phyloP scores from a whole-genome alignment of 2,113 vertebrate genomes.

The Trochalopteron elliotii region DNA sequence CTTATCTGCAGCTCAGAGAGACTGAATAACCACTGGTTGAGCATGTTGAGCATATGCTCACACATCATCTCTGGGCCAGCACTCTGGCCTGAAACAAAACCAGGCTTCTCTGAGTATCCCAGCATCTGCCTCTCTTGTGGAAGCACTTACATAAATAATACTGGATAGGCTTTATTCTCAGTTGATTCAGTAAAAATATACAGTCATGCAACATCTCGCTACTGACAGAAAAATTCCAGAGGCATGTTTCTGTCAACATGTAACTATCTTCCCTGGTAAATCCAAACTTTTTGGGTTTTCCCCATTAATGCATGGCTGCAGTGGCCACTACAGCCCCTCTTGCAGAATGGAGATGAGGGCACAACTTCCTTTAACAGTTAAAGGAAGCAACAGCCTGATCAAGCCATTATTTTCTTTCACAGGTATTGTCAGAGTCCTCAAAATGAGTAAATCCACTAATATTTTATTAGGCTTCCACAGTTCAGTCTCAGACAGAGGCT shows the following conservation, averaged over 20 bases:
- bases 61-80: background rate
- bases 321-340: background rate
- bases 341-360: background rate
- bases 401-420: background rate
- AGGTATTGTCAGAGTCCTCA: background rate
- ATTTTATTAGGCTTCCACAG: background rate
- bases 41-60: background rate
- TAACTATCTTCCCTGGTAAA: background rate
- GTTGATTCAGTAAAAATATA: background rate
- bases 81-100: background rate
- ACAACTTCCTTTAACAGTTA: background rate
- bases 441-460: background rate
- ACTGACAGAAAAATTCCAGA: background rate
- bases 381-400: background rate
- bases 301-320: background rate
- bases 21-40: background rate
- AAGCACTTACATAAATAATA: background rate
- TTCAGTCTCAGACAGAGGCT: background rate
- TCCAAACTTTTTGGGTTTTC: background rate
- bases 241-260: background rate
- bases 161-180: background rate
- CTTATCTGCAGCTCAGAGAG: background rate
- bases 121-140: background rate
- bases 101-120: background rate
- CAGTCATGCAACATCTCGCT: background rate